Base-by-base conservation (phyloP, 2,797 vertebrate genomes). In the Onychomys leucogaster region DNA sequence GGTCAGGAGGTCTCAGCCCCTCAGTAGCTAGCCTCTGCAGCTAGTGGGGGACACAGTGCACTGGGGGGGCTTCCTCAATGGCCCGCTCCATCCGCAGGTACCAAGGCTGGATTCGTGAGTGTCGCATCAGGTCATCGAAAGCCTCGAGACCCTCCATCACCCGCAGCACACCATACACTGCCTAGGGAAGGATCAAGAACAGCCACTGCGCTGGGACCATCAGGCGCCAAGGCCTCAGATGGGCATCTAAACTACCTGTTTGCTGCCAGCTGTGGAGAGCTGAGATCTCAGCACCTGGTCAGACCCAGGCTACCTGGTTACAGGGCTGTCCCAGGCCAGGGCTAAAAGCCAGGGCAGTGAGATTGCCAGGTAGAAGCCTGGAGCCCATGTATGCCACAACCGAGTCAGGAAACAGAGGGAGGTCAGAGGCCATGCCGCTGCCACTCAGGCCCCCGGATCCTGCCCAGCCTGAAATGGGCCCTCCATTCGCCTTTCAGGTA, bases 111-210 rank as follows among this genome's bases (percentile, higher is more conserved):
- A 99, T 99, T 95, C 98, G 99, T 73, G 99, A 99, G 98, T 99
- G 99, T 21, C 61, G 96, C 99, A 99, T 99, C 99, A 99, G 99
- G 98, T 99, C 99, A 0, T 99, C 98, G 16, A 99, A 99, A 9
- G 99, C 99, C 98, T 99, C 98, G 96, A 99, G 98, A 2, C 99
- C 99, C 92, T 99, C 99, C 99, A 99, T 99, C 91, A 99, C 99
- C 0, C 99, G 98, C 41, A 99, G 99, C 34, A 99, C 99, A 0
- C 99, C 99, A 0, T 99, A 99, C 96, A 99, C 99, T 0, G 99
- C 99, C 99, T 99, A 98, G 2, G 14, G 75, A 11, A n/a, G 29
- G 0, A 37, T 0, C 65, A 25, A 5, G 11, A 25, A 17, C 12
- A 2, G 90, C 29, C 96, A 94, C 21, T 5, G 14, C 3, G 37